Evolutionary conservation across 64 coral and sea anemone species (phyloP), one percentile per base, ranked within the genome.

Genomic region (Orbicella faveolata): DNA sequence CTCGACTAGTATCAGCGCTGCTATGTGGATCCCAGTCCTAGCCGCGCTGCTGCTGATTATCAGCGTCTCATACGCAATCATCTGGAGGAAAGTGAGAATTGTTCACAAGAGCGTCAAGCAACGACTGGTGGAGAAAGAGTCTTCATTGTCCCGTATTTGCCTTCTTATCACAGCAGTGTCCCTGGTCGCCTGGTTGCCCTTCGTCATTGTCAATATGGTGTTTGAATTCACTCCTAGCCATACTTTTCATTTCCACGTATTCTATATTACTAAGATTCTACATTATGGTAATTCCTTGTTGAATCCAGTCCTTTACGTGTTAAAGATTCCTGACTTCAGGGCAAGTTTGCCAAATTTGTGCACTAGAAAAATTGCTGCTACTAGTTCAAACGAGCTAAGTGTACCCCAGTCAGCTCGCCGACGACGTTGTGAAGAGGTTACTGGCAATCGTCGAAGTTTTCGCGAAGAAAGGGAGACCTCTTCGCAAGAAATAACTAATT

Each of bases 241-340:
- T 57, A 69, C 2, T 5, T 79, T 55, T 23, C n/a, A 14, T 26
- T 55, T 79, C 11, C 19, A 79, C 21, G 48, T 33, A 8, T 44
- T 79, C 7, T 79, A 79, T 57, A 15, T 55, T 23, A 57, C 77
- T 8, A 79, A 79, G 20, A 59, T 79, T 57, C 77, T 79, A 25
- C 77, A 79, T 55, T 79, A 14, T 51, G 77, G 52, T 51, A 79
- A 79, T 79, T 79, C 77, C 1, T 33, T 79, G 48, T 1, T 79
- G 48, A 79, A 79, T 79, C 77, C 77, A 12, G 77, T 79, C 17
- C 48, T 79, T 21, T 79, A 79, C 52, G 48, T 79, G 4, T 21
- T 79, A 12, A 79, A 79, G 48, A 79, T 79, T 19, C 77, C 77
- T 12, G 77, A 79, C 10, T 79, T 79, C 52, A 79, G 55, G 77